Percentiles rank a stretch among this genome's conserved stretches.
Conservation (phyloP, 2,888 invertebrate genomes). For the Psylliodes chrysocephalus region DNA sequence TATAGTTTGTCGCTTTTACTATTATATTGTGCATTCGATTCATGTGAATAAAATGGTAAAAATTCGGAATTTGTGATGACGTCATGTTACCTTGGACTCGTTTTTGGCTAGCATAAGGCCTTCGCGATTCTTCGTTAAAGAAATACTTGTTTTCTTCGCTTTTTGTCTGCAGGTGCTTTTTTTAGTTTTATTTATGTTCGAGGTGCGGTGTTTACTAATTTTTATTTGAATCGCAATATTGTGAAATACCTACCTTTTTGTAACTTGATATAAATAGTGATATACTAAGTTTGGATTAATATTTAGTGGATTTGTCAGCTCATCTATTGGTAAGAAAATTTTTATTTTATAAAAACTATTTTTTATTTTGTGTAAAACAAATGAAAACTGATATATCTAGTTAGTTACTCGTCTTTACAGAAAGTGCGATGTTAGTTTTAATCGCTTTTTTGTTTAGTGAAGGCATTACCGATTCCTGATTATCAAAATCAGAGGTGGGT, state of each 20-base stretch:
- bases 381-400: too few relatives aligned
- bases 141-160: neutral
- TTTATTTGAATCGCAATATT: constrained; percentile 30
- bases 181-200: constrained; percentile 17
- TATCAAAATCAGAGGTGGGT: too few relatives aligned
- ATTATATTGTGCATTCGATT: constrained; percentile 12
- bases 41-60: constrained; percentile 27
- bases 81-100: constrained; percentile 62
- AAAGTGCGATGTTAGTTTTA: too few relatives aligned
- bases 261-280: neutral
- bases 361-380: too few relatives aligned
- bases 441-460: too few relatives aligned
- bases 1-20: constrained; percentile 2
- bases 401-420: too few relatives aligned
- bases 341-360: too few relatives aligned
- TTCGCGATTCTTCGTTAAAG: constrained; percentile 2
- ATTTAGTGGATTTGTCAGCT: neutral
- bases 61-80: constrained; percentile 49
- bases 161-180: constrained; percentile 23
- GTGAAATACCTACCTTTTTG: constrained; percentile 43
- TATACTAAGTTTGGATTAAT: constrained; percentile 2
- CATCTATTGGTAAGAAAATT: neutral
- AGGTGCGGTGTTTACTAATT: constrained; percentile 6
- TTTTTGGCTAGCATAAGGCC: constrained; percentile 52
- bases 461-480: too few relatives aligned